Base-by-base conservation (phyloP, 1,140 invertebrate genomes). In the Camponotus floridanus region DNA sequence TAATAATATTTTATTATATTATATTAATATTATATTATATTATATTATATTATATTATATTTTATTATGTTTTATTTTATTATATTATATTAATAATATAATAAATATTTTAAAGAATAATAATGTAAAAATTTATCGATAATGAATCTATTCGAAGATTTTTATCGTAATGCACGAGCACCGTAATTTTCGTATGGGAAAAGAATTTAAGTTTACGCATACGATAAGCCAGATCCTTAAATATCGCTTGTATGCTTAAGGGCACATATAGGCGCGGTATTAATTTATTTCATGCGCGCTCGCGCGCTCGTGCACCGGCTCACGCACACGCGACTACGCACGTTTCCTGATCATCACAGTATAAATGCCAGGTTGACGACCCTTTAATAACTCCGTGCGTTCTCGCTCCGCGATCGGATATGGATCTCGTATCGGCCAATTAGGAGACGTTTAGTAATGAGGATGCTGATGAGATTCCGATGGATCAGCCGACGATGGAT, bases 321-420 rank as follows among this genome's bases (percentile, higher is more conserved):
- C 81, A 65, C 71, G 61, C 73, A 55, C 36, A 78, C 36, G 39
- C 51, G 61, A n/a, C 36, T 7, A 45, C 51, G 80, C 76, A 64
- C 65, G 74, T 90, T 88, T 88, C 86, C 86, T 84, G 83, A 90
- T 90, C 86, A 57, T 48, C 26, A 42, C 76, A 61, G 61, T 42
- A 79, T 36, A 70, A 81, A 74, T 71, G 81, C 65, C 85, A 87
- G 90, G 90, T 91, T 91, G 90, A 91, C 85, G 90, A 91, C 90
- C 89, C 87, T 91, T 91, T 89, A 87, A 91, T 91, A 91, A 91
- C 87, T 83, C 15, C 31, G 74, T 48, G 61, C 85, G 36, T 68
- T 70, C 68, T 78, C 85, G 51, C 79, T 31, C 21, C 70, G 67
- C 80, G 88, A 86, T 70, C 74, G 55, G 64, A 86, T 68, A 76